Base-by-base conservation (phyloP, 2,797 vertebrate genomes). In the Silurus lanzhouensis region DNA sequence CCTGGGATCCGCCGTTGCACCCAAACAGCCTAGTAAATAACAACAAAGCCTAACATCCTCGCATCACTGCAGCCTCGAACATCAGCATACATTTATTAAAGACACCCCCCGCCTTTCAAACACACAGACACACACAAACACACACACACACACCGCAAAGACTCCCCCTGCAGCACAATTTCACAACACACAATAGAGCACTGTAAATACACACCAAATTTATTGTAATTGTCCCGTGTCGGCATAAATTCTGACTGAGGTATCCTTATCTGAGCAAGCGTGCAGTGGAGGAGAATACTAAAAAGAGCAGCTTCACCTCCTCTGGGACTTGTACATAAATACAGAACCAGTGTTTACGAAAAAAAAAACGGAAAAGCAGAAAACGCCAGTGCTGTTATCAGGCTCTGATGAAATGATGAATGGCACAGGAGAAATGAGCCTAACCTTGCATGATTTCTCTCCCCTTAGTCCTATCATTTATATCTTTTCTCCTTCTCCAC, bases 1-100 rank as follows among this genome's bases (percentile, higher is more conserved):
- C 95, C 94, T 91, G 89, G 95, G 96, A 97, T 98, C 95, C 95
- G 95, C 97, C 92, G 93, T 95, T 93, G 96, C 95, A 94, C 94
- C 95, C 98, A 98, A 99, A 98, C 96, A 97, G 96, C 95, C 97
- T 97, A 98, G 98, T 99, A 99, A 99, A 99, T 99, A 99, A 99
- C 96, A 97, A 98, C 97, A 97, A 96, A 91, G 90, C 96, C 94
- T 93, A 95, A 94, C 95, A 96, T 96, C 95, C 94, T 95, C 94
- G 96, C 96, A 95, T 95, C 95, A 91, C 91, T 95, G 96, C 96
- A 95, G 96, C 95, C 95, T 95, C 95, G 93, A 93, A 94, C 96
- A 96, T 95, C 95, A 96, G 95, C 97, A 96, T 96, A 96, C 96
- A 96, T 97, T 97, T 97, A 97, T 97, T 97, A 97, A 97, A 96